These are phyloP conservation scores for Lithobates pipiens DNA, from an alignment of 2,797 vertebrate genomes.

Conservation along the genomic window DNA sequence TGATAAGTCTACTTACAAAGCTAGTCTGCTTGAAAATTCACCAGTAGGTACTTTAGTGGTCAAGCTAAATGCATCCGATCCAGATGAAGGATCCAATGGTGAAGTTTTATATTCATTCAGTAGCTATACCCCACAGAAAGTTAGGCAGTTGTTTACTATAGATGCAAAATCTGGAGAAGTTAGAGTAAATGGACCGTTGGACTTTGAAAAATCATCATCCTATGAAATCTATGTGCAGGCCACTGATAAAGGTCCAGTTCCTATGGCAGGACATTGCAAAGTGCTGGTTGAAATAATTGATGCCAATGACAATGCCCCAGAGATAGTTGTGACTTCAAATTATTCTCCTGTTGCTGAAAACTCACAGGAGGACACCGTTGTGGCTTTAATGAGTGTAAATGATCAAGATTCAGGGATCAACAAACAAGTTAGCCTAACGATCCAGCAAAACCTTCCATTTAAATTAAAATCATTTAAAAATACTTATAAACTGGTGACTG, in stretches of 20 bases:
- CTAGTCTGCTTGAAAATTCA: constrained; percentile 89
- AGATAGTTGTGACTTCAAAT: constrained; percentile 88
- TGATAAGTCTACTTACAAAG: constrained; percentile 88
- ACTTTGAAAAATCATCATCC: constrained; percentile 91
- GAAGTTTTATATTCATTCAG: constrained; percentile 91
- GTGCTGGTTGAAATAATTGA: constrained; percentile 94
- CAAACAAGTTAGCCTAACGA: constrained; percentile 86
- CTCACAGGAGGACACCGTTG: constrained; percentile 86
- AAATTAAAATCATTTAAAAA: constrained; percentile 91
- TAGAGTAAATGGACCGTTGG: constrained; percentile 86
- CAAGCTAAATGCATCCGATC: constrained; percentile 90
- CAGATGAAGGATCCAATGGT: constrained; percentile 90
- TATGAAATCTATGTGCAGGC: constrained; percentile 97
- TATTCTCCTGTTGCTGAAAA: constrained; percentile 92
- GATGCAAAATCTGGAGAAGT: constrained; percentile 89
- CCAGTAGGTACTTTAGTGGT: constrained; percentile 85
- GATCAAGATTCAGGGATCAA: constrained; percentile 92
- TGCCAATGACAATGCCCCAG: constrained; percentile 92
- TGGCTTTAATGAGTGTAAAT: constrained; percentile 91
- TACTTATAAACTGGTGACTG: constrained; percentile 91
- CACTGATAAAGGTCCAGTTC: constrained; percentile 87
- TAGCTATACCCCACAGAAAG: constrained; percentile 89
- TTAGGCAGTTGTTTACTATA: constrained; percentile 89
- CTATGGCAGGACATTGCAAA: constrained; percentile 92
- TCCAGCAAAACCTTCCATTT: constrained; percentile 87